Evolutionary conservation across 1,140 invertebrate species (phyloP), one percentile per base, ranked within the genome.

Genomic region (Piezodorus guildinii): DNA sequence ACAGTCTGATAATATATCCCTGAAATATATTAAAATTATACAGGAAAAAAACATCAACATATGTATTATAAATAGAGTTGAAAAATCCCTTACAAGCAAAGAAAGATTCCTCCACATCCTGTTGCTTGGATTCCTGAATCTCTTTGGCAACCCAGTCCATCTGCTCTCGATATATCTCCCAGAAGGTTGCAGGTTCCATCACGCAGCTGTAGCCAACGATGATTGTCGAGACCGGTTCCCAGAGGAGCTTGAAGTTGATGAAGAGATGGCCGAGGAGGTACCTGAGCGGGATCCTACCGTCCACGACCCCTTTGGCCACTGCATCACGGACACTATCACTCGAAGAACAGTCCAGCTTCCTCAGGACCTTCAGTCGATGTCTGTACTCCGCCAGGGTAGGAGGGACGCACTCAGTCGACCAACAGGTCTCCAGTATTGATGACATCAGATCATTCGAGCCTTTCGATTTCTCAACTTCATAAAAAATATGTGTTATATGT

Each of bases 231-330:
- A 88, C 76, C n/a, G 91, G 88, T 54, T 88, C 84, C 93, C 93
- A 96, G 0, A 97, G 70, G 21, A 92, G 75, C 69, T 87, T 87
- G 68, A 96, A 95, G 72, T 96, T 96, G 3, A 88, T 76, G 73
- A 88, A 92, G 3, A 96, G 74, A 65, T 84, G 80, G 9, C 92
- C 90, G 9, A 95, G 77, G 63, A 94, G 77, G 72, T 88, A 93
- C 60, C 84, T 78, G 3, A 96, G 70, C 0, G 85, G 81, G 56
- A 81, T 61, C 44, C 54, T 45, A 34, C 21, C 23, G 19, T 63
- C 46, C 1, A 63, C 12, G 21, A n/a, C 25, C 0, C 51, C 23
- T n/a, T 60, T 66, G 8, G 19, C 34, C 3, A 63, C 30, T 17
- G 51, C 39, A 56, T 46, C 14, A 17, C 15, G 25, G 23, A 65